Base-by-base conservation (phyloP, 2,888 invertebrate genomes). In the Cataglyphis rosenhaueri region DNA sequence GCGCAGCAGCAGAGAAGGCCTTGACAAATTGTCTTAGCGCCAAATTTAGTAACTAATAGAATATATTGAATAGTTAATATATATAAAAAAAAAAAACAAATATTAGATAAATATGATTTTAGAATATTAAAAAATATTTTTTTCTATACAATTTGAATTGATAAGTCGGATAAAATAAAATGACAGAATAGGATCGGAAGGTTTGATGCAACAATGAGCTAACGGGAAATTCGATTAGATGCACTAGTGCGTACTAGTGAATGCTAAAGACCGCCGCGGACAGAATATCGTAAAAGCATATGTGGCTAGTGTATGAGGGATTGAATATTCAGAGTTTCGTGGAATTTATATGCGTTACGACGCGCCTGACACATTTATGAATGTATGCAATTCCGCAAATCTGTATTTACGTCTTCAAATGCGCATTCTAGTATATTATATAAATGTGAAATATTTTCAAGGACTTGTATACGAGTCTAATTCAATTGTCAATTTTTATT, bases 301-400 rank as follows among this genome's bases (percentile, higher is more conserved):
- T 64, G 52, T 64, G 38, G 65, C 18, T 38, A 52, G 38, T 25
- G 35, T 64, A 75, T 38, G 62, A 44, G 35, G 48, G 44, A 75
- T 52, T 75, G 75, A 75, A 75, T 75, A 75, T 75, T 65, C 65
- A 64, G n/a, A 64, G 52, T 55, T 52, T 55, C 74, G 52, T 21
- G 12, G 75, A 75, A 64, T 65, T 75, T 65, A 65, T 75, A 25
- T 25, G 38, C 64, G 48, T 75, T 64, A 75, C 44, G 41, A 21
- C 41, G 38, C 41, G 29, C 44, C 48, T 25, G 35, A 52, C 64
- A 64, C 48, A 62, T 75, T 75, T 75, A 64, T 65, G 75, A 38
- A 55, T 52, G 52, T 65, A 75, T 65, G 64, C 52, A 75, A 35
- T 38, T 65, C 9, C 29, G 35, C 52, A 52, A 25, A 75, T 52